These are phyloP conservation scores for Xyrichtys novacula DNA, from an alignment of 2,797 vertebrate species.

Conservation along the genomic window DNA sequence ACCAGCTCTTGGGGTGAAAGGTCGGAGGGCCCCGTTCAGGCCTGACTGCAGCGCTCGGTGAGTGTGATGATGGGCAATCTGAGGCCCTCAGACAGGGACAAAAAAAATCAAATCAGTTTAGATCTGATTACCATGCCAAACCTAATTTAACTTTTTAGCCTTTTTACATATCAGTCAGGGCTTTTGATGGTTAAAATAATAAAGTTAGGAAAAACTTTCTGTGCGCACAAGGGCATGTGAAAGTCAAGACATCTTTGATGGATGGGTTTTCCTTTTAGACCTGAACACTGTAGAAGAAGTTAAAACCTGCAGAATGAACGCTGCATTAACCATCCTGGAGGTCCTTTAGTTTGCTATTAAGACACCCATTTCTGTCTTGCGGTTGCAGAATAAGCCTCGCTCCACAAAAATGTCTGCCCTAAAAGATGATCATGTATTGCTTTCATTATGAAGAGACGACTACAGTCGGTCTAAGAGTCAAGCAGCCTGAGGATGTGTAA, in stretches of 20 bases:
- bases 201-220: not conserved
- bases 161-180: not conserved
- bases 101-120: slow-evolving; percentile 13
- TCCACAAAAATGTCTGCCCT: slow-evolving; percentile 27
- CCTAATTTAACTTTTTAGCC: not conserved
- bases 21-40: slow-evolving; percentile 60
- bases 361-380: slow-evolving; percentile 7
- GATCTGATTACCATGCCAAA: not conserved
- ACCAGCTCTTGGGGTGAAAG: slow-evolving; percentile 63
- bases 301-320: slow-evolving; percentile 36
- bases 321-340: slow-evolving; percentile 49
- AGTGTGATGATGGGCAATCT: slow-evolving; percentile 58
- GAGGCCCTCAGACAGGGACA: slow-evolving; percentile 29
- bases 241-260: slow-evolving; percentile 7
- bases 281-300: not conserved
- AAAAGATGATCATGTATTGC: slow-evolving; percentile 1
- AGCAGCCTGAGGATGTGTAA: slow-evolving; percentile 12
- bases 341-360: slow-evolving; percentile 1
- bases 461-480: slow-evolving; percentile 20
- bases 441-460: slow-evolving; percentile 3
- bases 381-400: slow-evolving; percentile 8
- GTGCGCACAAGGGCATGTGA: slow-evolving; percentile 25
- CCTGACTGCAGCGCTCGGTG: slow-evolving; percentile 68
- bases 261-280: slow-evolving; percentile 8
- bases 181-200: not conserved